Evolutionary conservation across 2,888 invertebrate species (phyloP).

Genomic region (Sminthurinus aureus): DNA sequence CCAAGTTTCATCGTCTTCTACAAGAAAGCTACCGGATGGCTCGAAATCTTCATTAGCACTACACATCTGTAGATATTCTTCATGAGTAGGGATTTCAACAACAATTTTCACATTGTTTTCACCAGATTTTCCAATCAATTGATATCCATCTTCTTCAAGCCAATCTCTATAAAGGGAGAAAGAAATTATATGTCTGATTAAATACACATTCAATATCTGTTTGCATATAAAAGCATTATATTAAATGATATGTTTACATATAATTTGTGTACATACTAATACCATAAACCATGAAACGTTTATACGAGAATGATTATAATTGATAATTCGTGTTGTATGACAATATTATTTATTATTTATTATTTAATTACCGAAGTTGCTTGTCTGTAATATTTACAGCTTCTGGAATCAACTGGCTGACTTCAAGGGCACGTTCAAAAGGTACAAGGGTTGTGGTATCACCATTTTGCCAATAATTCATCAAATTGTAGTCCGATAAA

Average conservation of each 20-base stretch:
- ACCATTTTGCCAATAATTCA: background rate
- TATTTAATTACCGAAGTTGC: background rate
- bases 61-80: background rate
- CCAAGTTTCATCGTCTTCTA: too few species aligned
- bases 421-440: background rate
- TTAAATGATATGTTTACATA: background rate
- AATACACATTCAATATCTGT: too few species aligned
- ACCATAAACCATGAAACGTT: too few species aligned
- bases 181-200: background rate
- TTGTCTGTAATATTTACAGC: background rate
- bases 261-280: too few species aligned
- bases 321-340: too few species aligned
- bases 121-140: background rate
- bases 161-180: background rate
- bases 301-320: too few species aligned
- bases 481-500: background rate
- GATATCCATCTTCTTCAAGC: constrained; percentile 5
- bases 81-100: background rate
- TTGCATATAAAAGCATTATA: background rate
- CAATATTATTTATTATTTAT: background rate
- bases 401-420: background rate
- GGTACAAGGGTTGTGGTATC: background rate
- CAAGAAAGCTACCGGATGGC: too few species aligned
- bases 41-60: background rate
- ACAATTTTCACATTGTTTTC: background rate